A percentile compares a stretch with the other conserved stretches of the same genome.
These are phyloP conservation scores for Pseudeuparius sepicola DNA, from an alignment of 2,888 invertebrate genomes.

Conservation along the genomic window DNA sequence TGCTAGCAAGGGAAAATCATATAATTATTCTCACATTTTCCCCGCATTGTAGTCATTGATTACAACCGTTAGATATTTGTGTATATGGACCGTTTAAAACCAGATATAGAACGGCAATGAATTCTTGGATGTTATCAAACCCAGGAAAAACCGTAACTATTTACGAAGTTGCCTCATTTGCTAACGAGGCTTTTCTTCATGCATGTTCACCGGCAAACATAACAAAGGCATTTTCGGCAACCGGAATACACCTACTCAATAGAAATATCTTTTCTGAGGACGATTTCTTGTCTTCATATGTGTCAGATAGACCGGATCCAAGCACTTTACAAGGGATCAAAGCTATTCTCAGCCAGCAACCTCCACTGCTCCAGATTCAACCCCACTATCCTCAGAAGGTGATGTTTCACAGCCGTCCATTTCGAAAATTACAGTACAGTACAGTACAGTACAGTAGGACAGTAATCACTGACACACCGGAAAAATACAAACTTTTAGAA, in stretches of 20 bases:
- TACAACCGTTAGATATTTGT: conserved; percentile 2
- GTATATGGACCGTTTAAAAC: conserved; percentile 1
- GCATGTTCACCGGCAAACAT: conserved; percentile 17
- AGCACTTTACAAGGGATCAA: conserved; percentile 1
- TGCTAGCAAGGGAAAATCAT: conserved; percentile 1
- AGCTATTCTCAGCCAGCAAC: conserved; percentile 2
- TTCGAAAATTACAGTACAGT: not conserved
- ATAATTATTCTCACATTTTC: not conserved
- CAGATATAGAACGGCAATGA: conserved; percentile 14
- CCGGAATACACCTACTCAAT: conserved; percentile 23
- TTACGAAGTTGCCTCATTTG: conserved; percentile 18
- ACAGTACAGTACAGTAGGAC: conserved; percentile 10
- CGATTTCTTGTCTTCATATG: conserved; percentile 19
- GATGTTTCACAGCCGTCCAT: conserved; percentile 1
- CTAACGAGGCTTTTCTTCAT: conserved; percentile 14
- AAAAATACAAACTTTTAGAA: conserved; percentile 11
- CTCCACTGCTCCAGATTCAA: conserved; percentile 5
- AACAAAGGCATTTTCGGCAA: conserved; percentile 18
- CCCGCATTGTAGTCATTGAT: conserved; percentile 3
- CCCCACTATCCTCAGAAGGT: not conserved
- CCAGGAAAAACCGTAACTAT: conserved; percentile 18
- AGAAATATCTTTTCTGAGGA: conserved; percentile 19
- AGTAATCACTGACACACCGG: conserved; percentile 12
- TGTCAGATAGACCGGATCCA: conserved; percentile 14
- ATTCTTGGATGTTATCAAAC: conserved; percentile 17